These are phyloP conservation scores for Rhabditoides inermis DNA, from an alignment of 2,888 invertebrate species.

Conservation along the genomic window DNA sequence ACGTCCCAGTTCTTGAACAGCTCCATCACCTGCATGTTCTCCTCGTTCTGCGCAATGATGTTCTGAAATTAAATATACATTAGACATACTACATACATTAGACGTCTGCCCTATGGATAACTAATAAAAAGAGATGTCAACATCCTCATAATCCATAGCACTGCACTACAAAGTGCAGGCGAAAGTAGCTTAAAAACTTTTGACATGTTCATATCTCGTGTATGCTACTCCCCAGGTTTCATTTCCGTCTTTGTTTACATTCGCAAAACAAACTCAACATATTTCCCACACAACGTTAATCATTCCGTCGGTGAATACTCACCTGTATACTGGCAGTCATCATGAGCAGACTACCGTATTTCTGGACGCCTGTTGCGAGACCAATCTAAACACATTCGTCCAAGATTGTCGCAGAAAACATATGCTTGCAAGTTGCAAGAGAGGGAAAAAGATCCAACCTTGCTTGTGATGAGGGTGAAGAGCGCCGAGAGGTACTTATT, in stretches of 20 bases:
- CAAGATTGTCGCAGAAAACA: too few species aligned
- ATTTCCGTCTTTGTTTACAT: neutral
- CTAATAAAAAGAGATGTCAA: too few species aligned
- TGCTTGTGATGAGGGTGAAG: conserved; percentile 40
- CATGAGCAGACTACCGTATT: conserved; percentile 38
- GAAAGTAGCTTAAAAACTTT: neutral
- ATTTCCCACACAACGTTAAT: neutral
- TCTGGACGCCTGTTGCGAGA: conserved; percentile 30
- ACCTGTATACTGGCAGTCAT: conserved; percentile 43
- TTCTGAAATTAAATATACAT: conserved; percentile 41
- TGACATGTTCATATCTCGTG: too few species aligned
- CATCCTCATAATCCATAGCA: too few species aligned
- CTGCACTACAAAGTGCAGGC: neutral
- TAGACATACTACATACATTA: too few species aligned
- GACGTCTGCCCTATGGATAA: too few species aligned
- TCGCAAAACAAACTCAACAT: neutral
- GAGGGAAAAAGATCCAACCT: conserved; percentile 13
- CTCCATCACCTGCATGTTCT: conserved; percentile 52
- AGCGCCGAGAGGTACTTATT: conserved; percentile 47
- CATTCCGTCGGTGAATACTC: neutral
- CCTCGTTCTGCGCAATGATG: conserved; percentile 50
- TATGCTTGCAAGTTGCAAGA: too few species aligned
- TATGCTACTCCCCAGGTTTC: neutral
- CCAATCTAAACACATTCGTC: conserved; percentile 1
- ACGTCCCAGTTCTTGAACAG: conserved; percentile 43